Percentiles rank a stretch among this genome's conserved stretches.
These are phyloP conservation scores for Barbus barbus DNA, from an alignment of 2,113 vertebrate species.

Conservation along the genomic window DNA sequence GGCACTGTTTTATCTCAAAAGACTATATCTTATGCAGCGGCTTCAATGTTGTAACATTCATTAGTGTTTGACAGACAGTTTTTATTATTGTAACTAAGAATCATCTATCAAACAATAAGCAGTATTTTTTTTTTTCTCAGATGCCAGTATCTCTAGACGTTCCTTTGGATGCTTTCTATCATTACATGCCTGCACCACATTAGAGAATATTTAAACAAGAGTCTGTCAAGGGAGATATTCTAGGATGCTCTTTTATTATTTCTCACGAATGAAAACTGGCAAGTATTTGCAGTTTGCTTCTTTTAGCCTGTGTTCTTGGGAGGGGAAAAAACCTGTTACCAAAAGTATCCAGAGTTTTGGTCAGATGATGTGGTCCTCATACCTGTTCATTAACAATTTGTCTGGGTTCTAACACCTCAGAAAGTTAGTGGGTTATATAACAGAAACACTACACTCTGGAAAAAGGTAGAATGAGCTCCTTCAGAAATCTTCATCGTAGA, in stretches of 20 bases:
- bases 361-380: not conserved
- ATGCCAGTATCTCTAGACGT: not conserved
- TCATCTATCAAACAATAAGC: not conserved
- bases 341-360: not conserved
- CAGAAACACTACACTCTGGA: not conserved
- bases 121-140: not conserved
- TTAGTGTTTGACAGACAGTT: not conserved
- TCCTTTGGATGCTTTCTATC: not conserved
- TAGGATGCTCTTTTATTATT: slow-evolving; percentile 13
- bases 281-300: slow-evolving; percentile 21
- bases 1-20: not conserved
- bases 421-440: not conserved
- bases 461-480: slow-evolving; percentile 1
- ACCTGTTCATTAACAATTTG: not conserved
- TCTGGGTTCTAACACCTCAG: not conserved
- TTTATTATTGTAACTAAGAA: not conserved
- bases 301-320: not conserved
- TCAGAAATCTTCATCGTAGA: slow-evolving; percentile 35
- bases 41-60: not conserved
- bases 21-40: not conserved
- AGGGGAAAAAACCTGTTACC: not conserved
- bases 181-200: slow-evolving; percentile 51
- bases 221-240: not conserved
- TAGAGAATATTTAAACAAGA: slow-evolving; percentile 43
- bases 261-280: not conserved